phyloP scores from a whole-genome alignment of 2,888 invertebrate genomes.

The Eupeodes latifasciatus region DNA sequence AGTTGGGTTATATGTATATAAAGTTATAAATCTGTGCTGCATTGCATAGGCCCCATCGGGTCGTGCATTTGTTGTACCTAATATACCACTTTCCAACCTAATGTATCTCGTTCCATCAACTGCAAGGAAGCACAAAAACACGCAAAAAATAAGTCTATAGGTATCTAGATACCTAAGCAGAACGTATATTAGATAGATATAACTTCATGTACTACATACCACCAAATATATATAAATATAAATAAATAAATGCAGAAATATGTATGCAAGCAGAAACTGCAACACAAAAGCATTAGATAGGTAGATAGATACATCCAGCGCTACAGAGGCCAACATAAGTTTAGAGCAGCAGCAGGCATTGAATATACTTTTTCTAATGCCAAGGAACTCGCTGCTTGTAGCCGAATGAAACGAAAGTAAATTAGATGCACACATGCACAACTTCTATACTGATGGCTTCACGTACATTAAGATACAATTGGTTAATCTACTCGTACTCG shows the following conservation, averaged over 20 bases:
- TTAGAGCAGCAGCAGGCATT: slow-evolving; percentile 29
- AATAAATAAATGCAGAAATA: slow-evolving; percentile 62
- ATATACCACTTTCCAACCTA: slow-evolving; percentile 62
- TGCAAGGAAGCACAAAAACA: slow-evolving; percentile 46
- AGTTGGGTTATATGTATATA: neutral
- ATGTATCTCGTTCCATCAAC: slow-evolving; percentile 65
- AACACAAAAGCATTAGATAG: slow-evolving; percentile 54
- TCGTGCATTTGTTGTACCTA: slow-evolving; percentile 50
- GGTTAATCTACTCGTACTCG: slow-evolving; percentile 29
- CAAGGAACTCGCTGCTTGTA: slow-evolving; percentile 75
- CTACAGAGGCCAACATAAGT: slow-evolving; percentile 25
- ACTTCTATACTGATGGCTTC: neutral
- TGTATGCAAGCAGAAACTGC: slow-evolving; percentile 50
- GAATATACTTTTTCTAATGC: slow-evolving; percentile 67
- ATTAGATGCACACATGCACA: slow-evolving; percentile 74
- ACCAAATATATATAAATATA: neutral
- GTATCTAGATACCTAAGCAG: neutral
- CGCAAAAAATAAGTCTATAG: slow-evolving; percentile 1
- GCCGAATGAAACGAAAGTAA: slow-evolving; percentile 75
- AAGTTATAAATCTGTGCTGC: slow-evolving; percentile 22
- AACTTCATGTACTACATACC: neutral
- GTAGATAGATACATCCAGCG: slow-evolving; percentile 25
- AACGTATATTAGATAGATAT: neutral
- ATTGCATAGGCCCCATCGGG: slow-evolving; percentile 48
- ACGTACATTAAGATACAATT: slow-evolving; percentile 31